Evolutionary conservation across 2,113 vertebrate species (phyloP).

Genomic region (Gorilla gorilla): DNA sequence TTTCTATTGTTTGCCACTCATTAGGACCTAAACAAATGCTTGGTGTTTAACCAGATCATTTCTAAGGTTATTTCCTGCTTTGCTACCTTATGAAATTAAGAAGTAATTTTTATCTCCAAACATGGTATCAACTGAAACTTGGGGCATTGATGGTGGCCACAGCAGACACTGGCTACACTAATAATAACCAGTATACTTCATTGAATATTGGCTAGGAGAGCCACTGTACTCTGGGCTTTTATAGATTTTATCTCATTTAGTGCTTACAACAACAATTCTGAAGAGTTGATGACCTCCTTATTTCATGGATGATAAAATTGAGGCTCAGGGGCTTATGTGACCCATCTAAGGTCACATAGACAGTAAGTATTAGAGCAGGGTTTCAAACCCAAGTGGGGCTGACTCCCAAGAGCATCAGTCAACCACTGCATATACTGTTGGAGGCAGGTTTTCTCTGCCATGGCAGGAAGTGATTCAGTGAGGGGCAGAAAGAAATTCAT

Average conservation of each 20-base stretch:
- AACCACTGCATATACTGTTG: not conserved
- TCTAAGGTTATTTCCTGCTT: slow-evolving; percentile 11
- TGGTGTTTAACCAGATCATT: not conserved
- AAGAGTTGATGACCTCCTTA: not conserved
- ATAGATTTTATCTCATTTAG: not conserved
- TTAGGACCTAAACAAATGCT: slow-evolving; percentile 14
- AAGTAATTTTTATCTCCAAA: slow-evolving; percentile 22
- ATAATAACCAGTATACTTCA: not conserved
- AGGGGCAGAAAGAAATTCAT: not conserved
- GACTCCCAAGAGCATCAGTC: not conserved
- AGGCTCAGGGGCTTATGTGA: not conserved
- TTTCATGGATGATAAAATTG: not conserved
- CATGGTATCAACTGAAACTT: not conserved
- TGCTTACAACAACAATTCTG: not conserved
- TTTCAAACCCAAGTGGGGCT: not conserved
- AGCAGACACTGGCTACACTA: no score
- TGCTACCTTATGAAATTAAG: slow-evolving; percentile 31
- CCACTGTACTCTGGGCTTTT: not conserved
- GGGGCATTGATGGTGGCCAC: not conserved
- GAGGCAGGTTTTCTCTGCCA: not conserved
- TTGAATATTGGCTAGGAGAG: not conserved
- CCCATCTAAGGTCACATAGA: not conserved
- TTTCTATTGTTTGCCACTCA: not conserved
- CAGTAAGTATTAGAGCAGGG: not conserved
- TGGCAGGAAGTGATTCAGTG: not conserved